Conservation (phyloP, 2,888 invertebrate genomes). For the Macaria notata region DNA sequence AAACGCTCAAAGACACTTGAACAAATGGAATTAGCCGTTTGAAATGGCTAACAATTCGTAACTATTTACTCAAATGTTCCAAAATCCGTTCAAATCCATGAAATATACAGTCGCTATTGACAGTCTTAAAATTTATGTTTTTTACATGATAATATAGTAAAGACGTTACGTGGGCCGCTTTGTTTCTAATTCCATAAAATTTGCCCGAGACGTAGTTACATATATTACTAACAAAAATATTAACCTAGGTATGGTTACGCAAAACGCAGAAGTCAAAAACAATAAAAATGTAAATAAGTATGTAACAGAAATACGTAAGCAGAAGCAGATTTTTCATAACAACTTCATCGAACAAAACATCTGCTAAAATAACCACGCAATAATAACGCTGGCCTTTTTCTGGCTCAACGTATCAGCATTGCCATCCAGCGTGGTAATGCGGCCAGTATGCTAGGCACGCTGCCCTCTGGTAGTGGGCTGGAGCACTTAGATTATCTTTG, state of each 20-base stretch:
- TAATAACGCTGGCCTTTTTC: too few species aligned
- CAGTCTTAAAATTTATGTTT: not conserved
- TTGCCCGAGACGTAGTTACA: not conserved
- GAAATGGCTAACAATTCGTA: not conserved
- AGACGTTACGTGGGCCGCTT: not conserved
- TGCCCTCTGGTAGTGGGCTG: too few species aligned
- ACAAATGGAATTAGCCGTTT: conserved; percentile 7
- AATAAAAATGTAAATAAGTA: conserved; percentile 4
- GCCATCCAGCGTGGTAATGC: too few species aligned
- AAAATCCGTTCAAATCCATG: not conserved
- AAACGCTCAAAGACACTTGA: conserved; percentile 1
- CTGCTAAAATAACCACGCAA: conserved; percentile 20
- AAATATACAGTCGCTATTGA: not conserved
- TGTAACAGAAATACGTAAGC: conserved; percentile 4
- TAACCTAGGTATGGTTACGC: not conserved
- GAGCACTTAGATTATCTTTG: too few species aligned
- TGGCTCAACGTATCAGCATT: too few species aligned
- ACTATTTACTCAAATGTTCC: conserved; percentile 3
- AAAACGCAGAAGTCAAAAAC: not conserved
- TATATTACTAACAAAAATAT: conserved; percentile 5
- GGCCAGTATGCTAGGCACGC: too few species aligned
- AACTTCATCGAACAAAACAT: conserved; percentile 12
- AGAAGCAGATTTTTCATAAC: conserved; percentile 6
- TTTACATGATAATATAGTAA: not conserved
- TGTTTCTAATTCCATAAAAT: not conserved